Evolutionary conservation across 1,140 invertebrate genomes (phyloP).

Genomic region (Archivesica marissinica): DNA sequence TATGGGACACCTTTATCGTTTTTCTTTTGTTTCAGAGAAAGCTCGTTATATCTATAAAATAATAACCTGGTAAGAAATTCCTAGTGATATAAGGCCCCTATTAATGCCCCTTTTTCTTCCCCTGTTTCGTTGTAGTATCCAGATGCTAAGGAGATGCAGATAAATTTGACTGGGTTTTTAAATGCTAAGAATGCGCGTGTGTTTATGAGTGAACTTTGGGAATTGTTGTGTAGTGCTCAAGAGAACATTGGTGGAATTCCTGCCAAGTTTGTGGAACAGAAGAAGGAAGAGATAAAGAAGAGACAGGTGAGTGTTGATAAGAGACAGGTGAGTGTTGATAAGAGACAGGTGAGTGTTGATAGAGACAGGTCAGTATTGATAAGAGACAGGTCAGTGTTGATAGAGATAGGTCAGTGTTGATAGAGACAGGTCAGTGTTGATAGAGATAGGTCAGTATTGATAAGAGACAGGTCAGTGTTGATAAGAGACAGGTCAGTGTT

Average conservation of each 20-base stretch:
- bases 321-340: too few relatives aligned
- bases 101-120: conserved; percentile 39
- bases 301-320: conserved; percentile 78
- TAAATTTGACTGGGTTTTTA: conserved; percentile 99
- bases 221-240: conserved; percentile 96
- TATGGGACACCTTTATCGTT: not conserved
- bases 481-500: too few relatives aligned
- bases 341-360: too few relatives aligned
- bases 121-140: conserved; percentile 86
- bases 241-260: conserved; percentile 97
- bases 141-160: conserved; percentile 99
- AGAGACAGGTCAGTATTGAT: too few relatives aligned
- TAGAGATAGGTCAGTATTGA: too few relatives aligned
- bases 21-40: not conserved
- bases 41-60: too few relatives aligned
- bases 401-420: too few relatives aligned
- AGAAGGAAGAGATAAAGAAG: conserved; percentile 97
- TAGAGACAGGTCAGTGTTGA: too few relatives aligned
- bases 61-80: not conserved
- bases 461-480: too few relatives aligned
- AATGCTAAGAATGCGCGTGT: conserved; percentile 98
- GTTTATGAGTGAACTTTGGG: conserved; percentile 99
- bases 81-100: not conserved
- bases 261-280: conserved; percentile 95
- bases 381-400: too few relatives aligned